Base-by-base conservation (phyloP, 53 echinoderm and acorn worm genomes). In the Apostichopus leukothele region DNA sequence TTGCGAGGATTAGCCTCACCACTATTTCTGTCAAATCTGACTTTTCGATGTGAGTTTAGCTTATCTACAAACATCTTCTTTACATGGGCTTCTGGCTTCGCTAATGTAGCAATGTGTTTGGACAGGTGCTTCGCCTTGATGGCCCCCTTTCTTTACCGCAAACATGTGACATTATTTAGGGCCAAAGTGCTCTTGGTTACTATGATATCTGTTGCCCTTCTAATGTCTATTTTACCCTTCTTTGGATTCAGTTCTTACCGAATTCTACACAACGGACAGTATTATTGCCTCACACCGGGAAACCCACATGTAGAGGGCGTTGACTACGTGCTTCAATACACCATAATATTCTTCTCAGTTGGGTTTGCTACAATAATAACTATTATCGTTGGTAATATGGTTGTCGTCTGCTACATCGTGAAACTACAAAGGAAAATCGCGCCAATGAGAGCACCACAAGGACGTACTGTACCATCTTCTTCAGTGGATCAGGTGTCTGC, bases 51-150 rank as follows among this genome's bases (percentile, higher is more conserved):
- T 68, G 89, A 94, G 88, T 83, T 94, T 52, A 86, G 92, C 89
- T 57, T 89, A 51, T 60, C 91, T n/a, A 90, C 90, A 51, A 94
- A 94, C 81, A 74, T 92, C 13, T 61, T 94, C 39, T 92, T 94
- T 86, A 88, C 92, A 53, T 94, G 94, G 94, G 74, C 86, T 68
- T 84, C 84, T 8, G 84, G 84, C 21, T 84, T 84, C 60, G 84
- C 84, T 10, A 84, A 84, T 60, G 84, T 84, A 21, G 55, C 60
- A 3, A 84, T 84, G 84, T 84, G 84, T 26, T 27, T 84, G 25
- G 84, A 84, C 20, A 18, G 84, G 12, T 84, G 84, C 19, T 63
- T 84, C 55, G 84, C 84, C 4, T 25, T 84, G 11, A 84, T 84
- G 84, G 57, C 57, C 9, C 84, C 84, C 0, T 84, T 84, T 61